phyloP scores from a whole-genome alignment of 2,888 invertebrate genomes.

The Drosophila kuntzei region DNA sequence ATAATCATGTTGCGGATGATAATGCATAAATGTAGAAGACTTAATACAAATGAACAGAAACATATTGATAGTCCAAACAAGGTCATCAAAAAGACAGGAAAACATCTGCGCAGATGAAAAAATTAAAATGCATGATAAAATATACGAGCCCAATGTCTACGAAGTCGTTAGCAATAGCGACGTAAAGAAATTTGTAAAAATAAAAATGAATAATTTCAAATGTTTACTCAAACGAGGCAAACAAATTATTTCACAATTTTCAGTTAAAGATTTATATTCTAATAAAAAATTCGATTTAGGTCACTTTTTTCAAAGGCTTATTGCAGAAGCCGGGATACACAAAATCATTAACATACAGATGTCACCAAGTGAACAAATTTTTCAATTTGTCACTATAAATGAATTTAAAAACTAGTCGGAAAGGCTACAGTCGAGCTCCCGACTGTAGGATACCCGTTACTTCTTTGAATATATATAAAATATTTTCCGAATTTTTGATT shows the following conservation, averaged over 20 bases:
- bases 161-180: constrained; percentile 10
- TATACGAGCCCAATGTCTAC: constrained; percentile 7
- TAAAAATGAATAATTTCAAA: neutral
- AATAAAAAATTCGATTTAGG: constrained; percentile 1
- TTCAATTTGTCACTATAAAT: neutral
- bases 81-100: constrained; percentile 1
- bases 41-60: neutral
- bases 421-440: no score
- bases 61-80: neutral
- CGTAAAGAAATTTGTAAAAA: constrained; percentile 1
- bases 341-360: constrained; percentile 1
- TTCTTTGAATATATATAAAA: no score
- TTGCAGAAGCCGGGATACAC: neutral
- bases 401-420: constrained; percentile 16
- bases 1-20: constrained; percentile 1
- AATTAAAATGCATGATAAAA: neutral
- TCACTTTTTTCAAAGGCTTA: constrained; percentile 12
- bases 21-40: neutral
- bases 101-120: no score
- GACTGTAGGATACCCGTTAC: no score
- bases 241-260: neutral
- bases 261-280: constrained; percentile 1
- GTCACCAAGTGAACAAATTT: constrained; percentile 10
- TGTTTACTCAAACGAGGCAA: neutral
- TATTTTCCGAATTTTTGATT: no score